A percentile compares a stretch with the other conserved stretches of the same genome.
These are phyloP conservation scores for Thalassoma bifasciatum DNA, from an alignment of 2,113 vertebrate species.

Conservation along the genomic window DNA sequence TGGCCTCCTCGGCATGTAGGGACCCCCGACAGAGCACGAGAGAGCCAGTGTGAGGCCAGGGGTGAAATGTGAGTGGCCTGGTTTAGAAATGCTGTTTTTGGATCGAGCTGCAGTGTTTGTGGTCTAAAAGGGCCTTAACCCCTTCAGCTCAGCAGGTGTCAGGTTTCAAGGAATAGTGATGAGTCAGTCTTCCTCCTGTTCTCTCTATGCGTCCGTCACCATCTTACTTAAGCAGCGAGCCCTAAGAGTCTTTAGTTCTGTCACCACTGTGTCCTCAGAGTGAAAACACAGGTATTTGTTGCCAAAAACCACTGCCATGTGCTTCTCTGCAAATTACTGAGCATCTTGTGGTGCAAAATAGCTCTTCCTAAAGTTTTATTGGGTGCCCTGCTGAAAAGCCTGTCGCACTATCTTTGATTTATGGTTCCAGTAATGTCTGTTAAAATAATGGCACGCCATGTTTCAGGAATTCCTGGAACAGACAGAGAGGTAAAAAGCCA, in stretches of 20 bases:
- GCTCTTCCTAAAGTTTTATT: conserved; percentile 29
- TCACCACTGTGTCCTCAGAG: not conserved
- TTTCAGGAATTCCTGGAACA: conserved; percentile 9
- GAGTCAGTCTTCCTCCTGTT: conserved; percentile 51
- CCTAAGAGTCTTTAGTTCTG: not conserved
- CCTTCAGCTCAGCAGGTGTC: conserved; percentile 36
- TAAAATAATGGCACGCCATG: conserved; percentile 13
- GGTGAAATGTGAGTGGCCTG: conserved; percentile 50
- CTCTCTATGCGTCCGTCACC: conserved; percentile 22
- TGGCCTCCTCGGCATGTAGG: conserved; percentile 25
- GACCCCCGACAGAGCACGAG: conserved; percentile 34
- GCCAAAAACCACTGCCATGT: not conserved
- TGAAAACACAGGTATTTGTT: not conserved
- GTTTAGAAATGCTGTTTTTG: conserved; percentile 70
- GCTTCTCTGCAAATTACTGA: conserved; percentile 2
- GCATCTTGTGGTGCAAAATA: conserved; percentile 33
- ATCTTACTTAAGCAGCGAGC: conserved; percentile 2
- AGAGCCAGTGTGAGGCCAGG: conserved; percentile 35
- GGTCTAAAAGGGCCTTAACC: conserved; percentile 43
- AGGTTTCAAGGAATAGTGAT: conserved; percentile 55
- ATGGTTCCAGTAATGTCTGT: conserved; percentile 25
- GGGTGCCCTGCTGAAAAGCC: conserved; percentile 27
- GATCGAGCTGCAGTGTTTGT: conserved; percentile 45
- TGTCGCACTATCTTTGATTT: conserved; percentile 39
- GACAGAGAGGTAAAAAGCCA: conserved; percentile 25